phyloP scores from a whole-genome alignment of 2,888 invertebrate species.

The Platerodrilus igneus region DNA sequence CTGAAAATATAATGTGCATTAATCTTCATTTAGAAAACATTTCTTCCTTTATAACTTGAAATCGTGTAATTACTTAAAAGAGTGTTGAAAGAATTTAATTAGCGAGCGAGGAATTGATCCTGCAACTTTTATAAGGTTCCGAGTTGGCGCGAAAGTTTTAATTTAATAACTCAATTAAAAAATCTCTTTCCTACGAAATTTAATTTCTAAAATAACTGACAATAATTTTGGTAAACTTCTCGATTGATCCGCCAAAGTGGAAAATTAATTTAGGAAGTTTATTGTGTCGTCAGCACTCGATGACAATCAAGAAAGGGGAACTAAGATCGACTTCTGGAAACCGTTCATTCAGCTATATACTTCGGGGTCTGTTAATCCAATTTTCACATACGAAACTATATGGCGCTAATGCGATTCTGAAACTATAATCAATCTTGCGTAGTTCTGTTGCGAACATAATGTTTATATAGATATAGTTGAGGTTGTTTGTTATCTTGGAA shows the following conservation, averaged over 20 bases:
- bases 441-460: too few species aligned
- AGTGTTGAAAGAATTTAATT: conserved; percentile 11
- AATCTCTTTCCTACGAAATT: conserved; percentile 8
- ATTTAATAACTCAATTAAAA: conserved; percentile 11
- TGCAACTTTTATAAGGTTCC: conserved; percentile 1
- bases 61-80: conserved; percentile 4
- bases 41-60: not conserved
- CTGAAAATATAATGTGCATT: too few species aligned
- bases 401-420: too few species aligned
- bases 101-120: conserved; percentile 8
- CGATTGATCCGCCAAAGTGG: conserved; percentile 25
- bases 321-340: conserved; percentile 15
- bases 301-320: conserved; percentile 23
- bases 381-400: conserved; percentile 20
- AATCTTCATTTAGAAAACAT: not conserved
- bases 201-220: conserved; percentile 58
- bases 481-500: too few species aligned
- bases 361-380: conserved; percentile 23
- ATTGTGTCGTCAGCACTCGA: conserved; percentile 25
- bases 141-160: conserved; percentile 4
- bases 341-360: conserved; percentile 15
- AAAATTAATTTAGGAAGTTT: conserved; percentile 29
- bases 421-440: too few species aligned
- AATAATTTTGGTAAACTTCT: conserved; percentile 18
- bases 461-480: too few species aligned